phyloP scores from a whole-genome alignment of 1,140 invertebrate species.

The Armadillidium nasatum region DNA sequence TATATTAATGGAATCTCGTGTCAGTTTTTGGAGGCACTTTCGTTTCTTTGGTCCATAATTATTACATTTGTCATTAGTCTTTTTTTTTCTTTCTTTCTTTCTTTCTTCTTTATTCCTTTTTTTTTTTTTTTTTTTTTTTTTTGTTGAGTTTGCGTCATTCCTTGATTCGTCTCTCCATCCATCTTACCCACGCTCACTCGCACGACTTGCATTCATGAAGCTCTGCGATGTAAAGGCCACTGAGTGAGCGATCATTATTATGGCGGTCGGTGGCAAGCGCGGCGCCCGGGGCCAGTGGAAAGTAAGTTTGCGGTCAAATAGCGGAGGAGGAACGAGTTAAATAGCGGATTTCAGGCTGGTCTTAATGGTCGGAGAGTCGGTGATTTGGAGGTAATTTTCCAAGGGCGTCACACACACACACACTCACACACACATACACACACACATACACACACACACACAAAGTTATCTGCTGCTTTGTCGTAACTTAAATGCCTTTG shows the following conservation, averaged over 20 bases:
- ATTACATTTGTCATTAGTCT: too few relatives aligned
- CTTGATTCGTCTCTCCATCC: neutral
- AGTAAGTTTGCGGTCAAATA: slow-evolving; percentile 3
- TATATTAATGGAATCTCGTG: too few relatives aligned
- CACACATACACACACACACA: too few relatives aligned
- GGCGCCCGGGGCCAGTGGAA: neutral
- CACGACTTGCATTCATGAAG: neutral
- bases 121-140: neutral
- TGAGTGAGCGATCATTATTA: slow-evolving; percentile 3
- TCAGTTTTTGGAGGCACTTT: too few relatives aligned
- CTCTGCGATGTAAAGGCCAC: neutral
- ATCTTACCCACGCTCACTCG: neutral
- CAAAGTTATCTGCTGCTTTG: too few relatives aligned
- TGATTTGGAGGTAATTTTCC: slow-evolving; percentile 1
- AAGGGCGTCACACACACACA: neutral
- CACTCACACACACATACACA: neutral
- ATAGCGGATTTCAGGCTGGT: neutral
- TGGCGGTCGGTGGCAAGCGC: neutral
- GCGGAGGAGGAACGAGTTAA: neutral
- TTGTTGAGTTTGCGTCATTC: too few relatives aligned
- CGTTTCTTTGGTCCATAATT: too few relatives aligned
- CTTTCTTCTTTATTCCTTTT: too few relatives aligned
- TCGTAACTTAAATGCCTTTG: too few relatives aligned
- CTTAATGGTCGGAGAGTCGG: neutral
- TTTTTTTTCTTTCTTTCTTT: too few relatives aligned